phyloP scores from a whole-genome alignment of 2,113 vertebrate genomes.

The Nyctereutes procyonoides region DNA sequence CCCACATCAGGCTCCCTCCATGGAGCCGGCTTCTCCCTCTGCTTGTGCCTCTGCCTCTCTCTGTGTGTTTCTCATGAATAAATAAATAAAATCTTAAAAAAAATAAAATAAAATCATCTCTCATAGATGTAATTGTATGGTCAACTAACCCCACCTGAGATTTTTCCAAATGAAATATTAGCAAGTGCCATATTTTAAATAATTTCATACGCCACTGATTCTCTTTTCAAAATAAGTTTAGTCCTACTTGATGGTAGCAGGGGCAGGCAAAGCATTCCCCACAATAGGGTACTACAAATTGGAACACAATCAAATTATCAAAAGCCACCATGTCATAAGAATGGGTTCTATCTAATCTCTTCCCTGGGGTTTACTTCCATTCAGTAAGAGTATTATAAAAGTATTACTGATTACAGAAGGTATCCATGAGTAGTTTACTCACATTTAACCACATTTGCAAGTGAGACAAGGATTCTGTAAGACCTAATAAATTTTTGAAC shows the following conservation, averaged over 20 bases:
- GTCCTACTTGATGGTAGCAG: not conserved
- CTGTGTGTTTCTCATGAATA: too few species aligned
- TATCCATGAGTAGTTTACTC: not conserved
- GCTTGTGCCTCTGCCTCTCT: too few species aligned
- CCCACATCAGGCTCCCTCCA: too few species aligned
- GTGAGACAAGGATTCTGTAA: not conserved
- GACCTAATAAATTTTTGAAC: not conserved
- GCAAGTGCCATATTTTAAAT: not conserved
- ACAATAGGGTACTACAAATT: rapidly evolving
- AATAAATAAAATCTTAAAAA: too few species aligned
- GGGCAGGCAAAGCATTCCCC: not conserved
- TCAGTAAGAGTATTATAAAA: not conserved
- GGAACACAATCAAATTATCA: not conserved
- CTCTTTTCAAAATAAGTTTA: not conserved
- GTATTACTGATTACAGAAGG: not conserved
- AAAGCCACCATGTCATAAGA: not conserved
- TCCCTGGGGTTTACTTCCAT: not conserved
- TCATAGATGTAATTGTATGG: not conserved
- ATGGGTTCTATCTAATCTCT: not conserved
- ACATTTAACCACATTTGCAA: not conserved
- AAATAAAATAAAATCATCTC: not conserved
- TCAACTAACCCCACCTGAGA: not conserved
- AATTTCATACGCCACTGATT: not conserved
- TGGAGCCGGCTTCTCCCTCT: too few species aligned
- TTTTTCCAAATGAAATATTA: not conserved